Evolutionary conservation across 2,888 invertebrate species (phyloP).

Genomic region (Lasioglossum pauxillum): DNA sequence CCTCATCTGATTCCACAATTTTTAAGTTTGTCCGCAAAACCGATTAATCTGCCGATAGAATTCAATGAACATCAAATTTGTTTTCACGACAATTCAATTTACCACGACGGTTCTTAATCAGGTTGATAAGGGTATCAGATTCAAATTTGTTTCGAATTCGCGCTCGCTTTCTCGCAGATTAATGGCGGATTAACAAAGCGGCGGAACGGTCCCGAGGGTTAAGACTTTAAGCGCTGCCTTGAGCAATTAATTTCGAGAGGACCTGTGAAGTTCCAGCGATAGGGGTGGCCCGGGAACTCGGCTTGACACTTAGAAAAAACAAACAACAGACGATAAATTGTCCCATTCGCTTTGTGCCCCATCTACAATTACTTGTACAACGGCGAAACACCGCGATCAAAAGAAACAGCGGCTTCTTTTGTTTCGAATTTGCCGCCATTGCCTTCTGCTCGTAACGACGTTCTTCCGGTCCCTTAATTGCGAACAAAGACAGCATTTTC

Average conservation of each 20-base stretch:
- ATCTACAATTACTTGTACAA: not conserved
- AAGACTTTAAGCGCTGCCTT: conserved; percentile 61
- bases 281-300: not conserved
- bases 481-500: not conserved
- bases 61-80: not conserved
- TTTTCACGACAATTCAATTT: not conserved
- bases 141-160: conserved; percentile 38
- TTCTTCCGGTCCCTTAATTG: not conserved
- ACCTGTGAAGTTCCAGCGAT: not conserved
- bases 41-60: not conserved
- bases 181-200: conserved; percentile 65
- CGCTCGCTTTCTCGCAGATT: conserved; percentile 44
- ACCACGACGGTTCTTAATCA: not conserved
- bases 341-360: not conserved
- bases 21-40: not conserved
- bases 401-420: not conserved
- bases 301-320: not conserved
- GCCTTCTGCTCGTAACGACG: not conserved
- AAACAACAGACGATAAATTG: conserved; percentile 8
- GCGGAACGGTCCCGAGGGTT: conserved; percentile 20
- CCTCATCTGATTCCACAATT: not conserved
- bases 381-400: not conserved
- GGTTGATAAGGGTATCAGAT: not conserved
- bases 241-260: conserved; percentile 61
- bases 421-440: not conserved